Conservation (phyloP, 2,797 vertebrate genomes). For the Columba guinea region DNA sequence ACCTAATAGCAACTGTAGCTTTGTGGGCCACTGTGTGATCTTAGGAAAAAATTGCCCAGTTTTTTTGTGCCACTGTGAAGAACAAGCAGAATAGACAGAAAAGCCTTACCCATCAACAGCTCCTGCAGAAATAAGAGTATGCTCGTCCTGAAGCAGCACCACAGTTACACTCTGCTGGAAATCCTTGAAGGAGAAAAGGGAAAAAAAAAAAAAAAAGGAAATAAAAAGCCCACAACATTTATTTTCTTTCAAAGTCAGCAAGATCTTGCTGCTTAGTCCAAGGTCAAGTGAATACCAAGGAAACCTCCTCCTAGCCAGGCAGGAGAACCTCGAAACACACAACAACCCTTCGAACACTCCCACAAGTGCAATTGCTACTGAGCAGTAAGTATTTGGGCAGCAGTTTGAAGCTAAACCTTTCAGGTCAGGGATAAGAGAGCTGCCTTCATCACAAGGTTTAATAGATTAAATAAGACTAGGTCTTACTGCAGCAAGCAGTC, state of each 20-base stretch:
- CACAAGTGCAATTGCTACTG: background rate
- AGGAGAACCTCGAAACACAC: background rate
- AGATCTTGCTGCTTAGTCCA: background rate
- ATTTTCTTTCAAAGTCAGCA: background rate
- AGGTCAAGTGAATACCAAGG: background rate
- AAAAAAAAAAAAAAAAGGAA: background rate
- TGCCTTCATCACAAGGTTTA: background rate
- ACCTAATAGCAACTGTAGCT: background rate
- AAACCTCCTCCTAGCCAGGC: background rate
- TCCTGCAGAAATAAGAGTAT: conserved; percentile 92
- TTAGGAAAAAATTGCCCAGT: background rate
- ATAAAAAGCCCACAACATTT: background rate
- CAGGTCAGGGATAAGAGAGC: background rate
- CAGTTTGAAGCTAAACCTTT: background rate
- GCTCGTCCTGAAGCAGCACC: conserved; percentile 91
- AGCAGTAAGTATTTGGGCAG: background rate
- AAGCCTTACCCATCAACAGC: conserved; percentile 93
- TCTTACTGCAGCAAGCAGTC: background rate
- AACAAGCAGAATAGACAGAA: background rate
- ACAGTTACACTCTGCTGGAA: conserved; percentile 97
- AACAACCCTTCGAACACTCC: background rate
- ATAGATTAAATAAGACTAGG: background rate
- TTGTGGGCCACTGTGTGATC: background rate
- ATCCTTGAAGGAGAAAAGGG: conserved; percentile 66
- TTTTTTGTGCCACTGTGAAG: background rate